A percentile compares a stretch with the other conserved stretches of the same genome.
Conservation (phyloP, 2,797 vertebrate species). For the Peromyscus melanophrys region DNA sequence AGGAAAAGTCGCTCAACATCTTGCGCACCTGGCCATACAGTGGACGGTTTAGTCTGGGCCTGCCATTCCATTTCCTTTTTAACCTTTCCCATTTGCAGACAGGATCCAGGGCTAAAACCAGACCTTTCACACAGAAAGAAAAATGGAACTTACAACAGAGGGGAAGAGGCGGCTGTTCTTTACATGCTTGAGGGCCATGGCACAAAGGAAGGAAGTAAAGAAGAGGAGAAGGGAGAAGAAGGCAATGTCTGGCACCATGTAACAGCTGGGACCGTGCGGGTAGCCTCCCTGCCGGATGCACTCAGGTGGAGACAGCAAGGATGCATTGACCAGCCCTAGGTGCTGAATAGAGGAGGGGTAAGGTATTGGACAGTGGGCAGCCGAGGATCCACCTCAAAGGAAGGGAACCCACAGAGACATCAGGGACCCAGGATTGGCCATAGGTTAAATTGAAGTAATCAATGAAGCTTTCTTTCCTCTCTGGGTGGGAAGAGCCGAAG, state of each 20-base stretch:
- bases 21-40: slow-evolving; percentile 87
- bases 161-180: slow-evolving; percentile 90
- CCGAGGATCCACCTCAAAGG: neutral
- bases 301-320: slow-evolving; percentile 84
- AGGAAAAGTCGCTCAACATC: slow-evolving; percentile 89
- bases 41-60: slow-evolving; percentile 9
- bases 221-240: slow-evolving; percentile 91
- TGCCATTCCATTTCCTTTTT: neutral
- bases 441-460: neutral
- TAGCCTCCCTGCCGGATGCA: slow-evolving; percentile 87
- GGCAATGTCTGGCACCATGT: slow-evolving; percentile 88
- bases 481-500: neutral
- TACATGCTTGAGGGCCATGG: slow-evolving; percentile 84
- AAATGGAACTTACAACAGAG: neutral
- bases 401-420: neutral
- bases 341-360: slow-evolving; percentile 21
- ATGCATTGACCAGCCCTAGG: slow-evolving; percentile 59
- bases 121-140: slow-evolving; percentile 17
- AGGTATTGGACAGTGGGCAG: neutral
- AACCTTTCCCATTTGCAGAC: neutral
- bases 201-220: slow-evolving; percentile 88
- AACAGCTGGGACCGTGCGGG: slow-evolving; percentile 88
- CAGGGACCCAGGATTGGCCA: neutral
- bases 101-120: neutral
- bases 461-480: neutral